Percentiles rank a stretch among this genome's conserved stretches.
Evolutionary conservation across 1,140 invertebrate genomes (phyloP).

Genomic region (Lepidurus arcticus): DNA sequence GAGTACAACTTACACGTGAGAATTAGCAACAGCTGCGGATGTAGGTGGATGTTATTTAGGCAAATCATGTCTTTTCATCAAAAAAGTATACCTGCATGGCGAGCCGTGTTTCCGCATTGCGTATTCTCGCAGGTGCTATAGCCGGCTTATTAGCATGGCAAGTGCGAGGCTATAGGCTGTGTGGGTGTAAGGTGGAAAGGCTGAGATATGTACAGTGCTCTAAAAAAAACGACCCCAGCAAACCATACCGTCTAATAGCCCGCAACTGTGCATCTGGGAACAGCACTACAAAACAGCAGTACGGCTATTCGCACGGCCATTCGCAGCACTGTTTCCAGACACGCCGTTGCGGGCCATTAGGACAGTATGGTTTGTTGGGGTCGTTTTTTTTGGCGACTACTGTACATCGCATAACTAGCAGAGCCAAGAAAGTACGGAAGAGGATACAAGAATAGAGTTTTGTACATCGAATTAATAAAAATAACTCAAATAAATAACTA

Average conservation of each 20-base stretch:
- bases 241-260: too few relatives aligned
- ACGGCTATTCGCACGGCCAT: too few relatives aligned
- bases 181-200: not conserved
- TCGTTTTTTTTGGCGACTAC: too few relatives aligned
- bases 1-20: not conserved
- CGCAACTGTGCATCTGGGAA: too few relatives aligned
- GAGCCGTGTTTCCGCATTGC: not conserved
- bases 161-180: not conserved
- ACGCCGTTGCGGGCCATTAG: too few relatives aligned
- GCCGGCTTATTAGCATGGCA: not conserved
- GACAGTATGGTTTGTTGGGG: too few relatives aligned
- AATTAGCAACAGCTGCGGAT: not conserved
- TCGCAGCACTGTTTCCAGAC: too few relatives aligned
- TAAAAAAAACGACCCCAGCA: too few relatives aligned
- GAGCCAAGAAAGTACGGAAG: not conserved
- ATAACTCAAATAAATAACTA: not conserved
- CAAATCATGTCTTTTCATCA: too few relatives aligned
- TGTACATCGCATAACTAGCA: not conserved
- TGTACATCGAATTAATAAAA: not conserved
- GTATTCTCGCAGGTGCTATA: not conserved
- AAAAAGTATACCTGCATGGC: too few relatives aligned
- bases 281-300: too few relatives aligned
- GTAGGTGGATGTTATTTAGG: not conserved
- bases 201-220: too few relatives aligned
- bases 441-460: not conserved